These are phyloP conservation scores for Troglohyphantes excavatus DNA, from an alignment of 2,888 invertebrate genomes.

Conservation along the genomic window DNA sequence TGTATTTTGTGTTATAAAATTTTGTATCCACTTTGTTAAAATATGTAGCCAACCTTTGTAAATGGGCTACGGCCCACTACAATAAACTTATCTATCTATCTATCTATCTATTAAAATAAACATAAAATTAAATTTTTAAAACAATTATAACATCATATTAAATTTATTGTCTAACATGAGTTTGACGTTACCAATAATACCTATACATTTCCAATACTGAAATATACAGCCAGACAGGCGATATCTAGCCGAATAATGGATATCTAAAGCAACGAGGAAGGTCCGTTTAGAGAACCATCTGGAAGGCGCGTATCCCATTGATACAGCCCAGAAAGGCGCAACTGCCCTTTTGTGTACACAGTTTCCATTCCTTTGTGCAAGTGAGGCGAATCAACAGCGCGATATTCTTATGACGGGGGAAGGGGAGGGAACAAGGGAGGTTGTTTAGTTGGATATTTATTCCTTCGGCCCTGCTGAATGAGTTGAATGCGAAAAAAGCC, in stretches of 20 bases:
- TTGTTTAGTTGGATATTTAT: constrained; percentile 60
- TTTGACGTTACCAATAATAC: too few relatives aligned
- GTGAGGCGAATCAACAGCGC: constrained; percentile 39
- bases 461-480: constrained; percentile 30
- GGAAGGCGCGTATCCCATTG: constrained; percentile 70
- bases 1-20: too few relatives aligned
- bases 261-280: background rate
- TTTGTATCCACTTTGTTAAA: too few relatives aligned
- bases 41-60: too few relatives aligned
- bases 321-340: constrained; percentile 43
- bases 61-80: too few relatives aligned
- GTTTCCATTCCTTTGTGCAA: constrained; percentile 53
- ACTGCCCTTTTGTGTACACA: constrained; percentile 43
- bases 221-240: background rate
- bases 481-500: constrained; percentile 27
- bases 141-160: too few relatives aligned
- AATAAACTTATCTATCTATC: too few relatives aligned
- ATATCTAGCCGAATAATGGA: constrained; percentile 24
- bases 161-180: too few relatives aligned
- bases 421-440: constrained; percentile 27
- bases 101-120: too few relatives aligned
- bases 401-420: constrained; percentile 26
- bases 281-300: constrained; percentile 56
- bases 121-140: too few relatives aligned
- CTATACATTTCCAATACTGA: too few relatives aligned